Conservation (phyloP, 92 coral and sea anemone genomes). For the Phymanthus crucifer region DNA sequence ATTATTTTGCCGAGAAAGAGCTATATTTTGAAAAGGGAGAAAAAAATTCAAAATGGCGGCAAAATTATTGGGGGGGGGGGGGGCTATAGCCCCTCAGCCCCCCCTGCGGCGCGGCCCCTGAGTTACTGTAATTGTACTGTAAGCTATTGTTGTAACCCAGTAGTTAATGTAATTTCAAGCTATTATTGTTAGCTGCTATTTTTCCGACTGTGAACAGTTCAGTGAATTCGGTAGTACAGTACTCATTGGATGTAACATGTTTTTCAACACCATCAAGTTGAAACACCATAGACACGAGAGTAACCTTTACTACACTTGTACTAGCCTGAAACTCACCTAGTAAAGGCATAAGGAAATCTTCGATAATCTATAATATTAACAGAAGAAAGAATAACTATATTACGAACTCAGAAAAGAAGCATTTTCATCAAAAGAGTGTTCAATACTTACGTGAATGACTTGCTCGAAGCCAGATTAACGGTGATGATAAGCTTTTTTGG, state of each 20-base stretch:
- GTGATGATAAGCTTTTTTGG: not conserved
- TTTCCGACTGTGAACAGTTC: too few relatives aligned
- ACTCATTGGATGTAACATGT: not conserved
- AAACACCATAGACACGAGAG: not conserved
- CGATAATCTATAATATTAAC: not conserved
- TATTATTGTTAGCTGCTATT: too few relatives aligned
- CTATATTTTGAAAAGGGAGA: too few relatives aligned
- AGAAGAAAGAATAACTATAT: not conserved
- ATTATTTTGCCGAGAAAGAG: too few relatives aligned
- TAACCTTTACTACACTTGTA: not conserved
- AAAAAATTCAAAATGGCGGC: too few relatives aligned
- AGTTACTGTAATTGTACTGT: too few relatives aligned
- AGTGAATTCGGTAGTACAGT: too few relatives aligned
- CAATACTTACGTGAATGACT: not conserved
- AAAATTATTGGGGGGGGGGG: too few relatives aligned
- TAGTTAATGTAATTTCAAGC: too few relatives aligned
- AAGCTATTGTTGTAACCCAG: too few relatives aligned
- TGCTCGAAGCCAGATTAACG: not conserved
- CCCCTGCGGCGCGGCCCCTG: too few relatives aligned
- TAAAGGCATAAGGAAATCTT: slow-evolving; percentile 11
- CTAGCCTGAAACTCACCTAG: not conserved
- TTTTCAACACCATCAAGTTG: not conserved
- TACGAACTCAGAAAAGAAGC: not conserved
- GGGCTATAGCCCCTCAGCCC: too few relatives aligned
- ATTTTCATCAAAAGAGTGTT: not conserved